phyloP scores from a whole-genome alignment of 2,113 vertebrate genomes.

The Hemiprocne comata region DNA sequence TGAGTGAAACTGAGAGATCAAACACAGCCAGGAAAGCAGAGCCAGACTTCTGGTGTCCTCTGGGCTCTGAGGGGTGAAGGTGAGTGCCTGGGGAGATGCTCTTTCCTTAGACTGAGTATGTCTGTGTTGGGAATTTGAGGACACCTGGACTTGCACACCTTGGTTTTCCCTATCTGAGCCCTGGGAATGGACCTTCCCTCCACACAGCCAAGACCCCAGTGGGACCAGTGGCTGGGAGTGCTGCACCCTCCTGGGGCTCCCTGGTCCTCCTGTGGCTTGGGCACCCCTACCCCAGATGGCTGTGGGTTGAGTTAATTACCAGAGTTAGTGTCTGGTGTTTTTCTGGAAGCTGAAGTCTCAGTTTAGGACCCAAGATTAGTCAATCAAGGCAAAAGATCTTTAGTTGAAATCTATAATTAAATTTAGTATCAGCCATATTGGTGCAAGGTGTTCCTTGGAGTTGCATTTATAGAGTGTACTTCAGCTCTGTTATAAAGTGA shows the following conservation, averaged over 20 bases:
- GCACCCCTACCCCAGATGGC: background rate
- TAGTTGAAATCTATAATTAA: background rate
- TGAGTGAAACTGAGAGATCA: background rate
- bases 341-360: background rate
- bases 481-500: background rate
- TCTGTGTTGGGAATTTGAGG: background rate
- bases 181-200: background rate
- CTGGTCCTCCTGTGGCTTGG: background rate
- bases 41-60: background rate
- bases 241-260: background rate
- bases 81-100: background rate
- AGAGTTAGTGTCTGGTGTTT: background rate
- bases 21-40: background rate
- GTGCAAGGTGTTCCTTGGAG: background rate
- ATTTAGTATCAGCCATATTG: background rate
- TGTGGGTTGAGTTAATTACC: background rate
- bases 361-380: background rate
- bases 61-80: background rate
- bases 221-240: background rate
- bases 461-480: background rate
- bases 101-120: background rate
- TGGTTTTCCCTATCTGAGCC: background rate
- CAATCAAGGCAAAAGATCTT: background rate
- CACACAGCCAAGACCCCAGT: rapidly evolving
- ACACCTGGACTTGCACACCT: background rate